Percentiles rank a stretch among this genome's conserved stretches.
phyloP scores from a whole-genome alignment of 1,140 invertebrate genomes.

The Drosophila sp. region DNA sequence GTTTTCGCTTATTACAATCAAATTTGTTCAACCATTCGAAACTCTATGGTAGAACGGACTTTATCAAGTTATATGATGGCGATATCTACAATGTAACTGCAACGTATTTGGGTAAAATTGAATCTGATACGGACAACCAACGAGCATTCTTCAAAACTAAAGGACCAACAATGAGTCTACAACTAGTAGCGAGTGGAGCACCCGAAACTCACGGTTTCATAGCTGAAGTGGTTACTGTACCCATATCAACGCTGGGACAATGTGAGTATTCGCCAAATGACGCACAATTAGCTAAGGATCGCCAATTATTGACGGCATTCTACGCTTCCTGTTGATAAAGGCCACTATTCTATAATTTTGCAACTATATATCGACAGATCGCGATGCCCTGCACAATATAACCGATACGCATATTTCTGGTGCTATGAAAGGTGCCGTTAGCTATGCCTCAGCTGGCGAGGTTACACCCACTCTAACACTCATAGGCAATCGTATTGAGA shows the following conservation, averaged over 20 bases:
- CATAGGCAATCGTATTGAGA: conserved; percentile 92
- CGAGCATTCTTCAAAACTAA: conserved; percentile 90
- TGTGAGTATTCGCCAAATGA: conserved; percentile 85
- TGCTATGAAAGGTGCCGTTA: conserved; percentile 94
- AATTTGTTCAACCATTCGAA: conserved; percentile 96
- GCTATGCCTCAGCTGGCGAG: conserved; percentile 96
- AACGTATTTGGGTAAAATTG: conserved; percentile 88
- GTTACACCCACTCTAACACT: conserved; percentile 96
- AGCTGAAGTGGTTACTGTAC: conserved; percentile 97
- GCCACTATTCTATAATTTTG: neutral
- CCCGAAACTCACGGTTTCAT: conserved; percentile 97
- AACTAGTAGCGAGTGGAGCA: conserved; percentile 97
- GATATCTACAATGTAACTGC: conserved; percentile 95
- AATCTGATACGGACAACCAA: conserved; percentile 88
- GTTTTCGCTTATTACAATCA: conserved; percentile 95
- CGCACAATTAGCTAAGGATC: too few species aligned
- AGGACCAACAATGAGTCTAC: conserved; percentile 93
- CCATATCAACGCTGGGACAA: conserved; percentile 94
- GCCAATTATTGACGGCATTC: too few species aligned
- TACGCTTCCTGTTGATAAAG: too few species aligned
- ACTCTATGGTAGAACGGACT: conserved; percentile 91
- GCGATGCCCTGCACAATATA: conserved; percentile 95
- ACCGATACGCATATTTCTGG: conserved; percentile 92
- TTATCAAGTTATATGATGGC: conserved; percentile 95
- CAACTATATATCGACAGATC: conserved; percentile 85